Conservation (phyloP, 2,797 vertebrate genomes). For the Notoglanidium macrostoma region DNA sequence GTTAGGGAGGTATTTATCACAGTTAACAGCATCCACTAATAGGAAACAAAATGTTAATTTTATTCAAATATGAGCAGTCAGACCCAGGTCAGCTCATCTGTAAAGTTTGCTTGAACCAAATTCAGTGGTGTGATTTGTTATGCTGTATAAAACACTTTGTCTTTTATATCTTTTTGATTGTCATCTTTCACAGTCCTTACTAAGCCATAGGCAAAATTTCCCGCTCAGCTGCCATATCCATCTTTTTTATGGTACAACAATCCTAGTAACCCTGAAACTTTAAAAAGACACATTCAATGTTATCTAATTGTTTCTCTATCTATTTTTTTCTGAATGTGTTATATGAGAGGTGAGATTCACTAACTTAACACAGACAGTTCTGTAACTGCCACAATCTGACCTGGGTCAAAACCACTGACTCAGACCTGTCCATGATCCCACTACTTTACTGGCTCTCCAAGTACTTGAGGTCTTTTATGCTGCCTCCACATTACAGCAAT, state of each 20-base stretch:
- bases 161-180: constrained; percentile 7
- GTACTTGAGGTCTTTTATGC: not conserved
- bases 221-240: not conserved
- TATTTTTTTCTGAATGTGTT: constrained; percentile 1
- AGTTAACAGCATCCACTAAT: constrained; percentile 32
- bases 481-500: constrained; percentile 1
- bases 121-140: constrained; percentile 25
- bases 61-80: not conserved
- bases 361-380: constrained; percentile 7
- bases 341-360: not conserved
- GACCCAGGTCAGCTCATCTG: not conserved
- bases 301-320: not conserved
- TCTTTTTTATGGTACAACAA: not conserved
- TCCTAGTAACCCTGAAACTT: not conserved
- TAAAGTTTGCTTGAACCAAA: constrained; percentile 4
- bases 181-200: constrained; percentile 18
- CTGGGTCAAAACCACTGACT: not conserved
- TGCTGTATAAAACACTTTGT: not conserved
- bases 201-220: constrained; percentile 10
- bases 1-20: constrained; percentile 19
- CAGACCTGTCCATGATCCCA: constrained; percentile 15
- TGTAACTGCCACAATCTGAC: constrained; percentile 11
- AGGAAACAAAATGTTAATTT: not conserved
- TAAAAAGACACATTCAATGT: not conserved
- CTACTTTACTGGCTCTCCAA: not conserved